Evolutionary conservation across 2,888 invertebrate species (phyloP).

Genomic region (Endotricha flammealis): DNA sequence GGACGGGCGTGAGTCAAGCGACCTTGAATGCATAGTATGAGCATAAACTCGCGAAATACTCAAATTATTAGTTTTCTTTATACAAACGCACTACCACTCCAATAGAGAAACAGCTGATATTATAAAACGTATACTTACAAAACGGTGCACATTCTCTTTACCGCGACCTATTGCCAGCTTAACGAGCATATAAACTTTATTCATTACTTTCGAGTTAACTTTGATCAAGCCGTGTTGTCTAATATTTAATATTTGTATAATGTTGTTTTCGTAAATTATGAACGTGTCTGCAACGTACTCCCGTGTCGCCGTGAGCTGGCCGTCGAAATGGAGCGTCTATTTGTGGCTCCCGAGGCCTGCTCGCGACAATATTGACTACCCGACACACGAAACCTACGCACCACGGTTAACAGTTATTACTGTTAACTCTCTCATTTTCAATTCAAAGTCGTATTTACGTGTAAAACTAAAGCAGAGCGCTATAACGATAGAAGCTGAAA

Average conservation of each 20-base stretch:
- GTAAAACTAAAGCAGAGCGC: conserved; percentile 2
- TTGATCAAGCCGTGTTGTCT: conserved; percentile 5
- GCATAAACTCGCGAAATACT: conserved; percentile 53
- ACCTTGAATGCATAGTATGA: conserved; percentile 54
- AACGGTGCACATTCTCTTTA: not conserved
- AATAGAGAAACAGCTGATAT: conserved; percentile 39
- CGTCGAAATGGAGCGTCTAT: conserved; percentile 74
- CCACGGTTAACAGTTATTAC: conserved; percentile 41
- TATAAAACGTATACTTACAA: too few relatives aligned
- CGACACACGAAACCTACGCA: conserved; percentile 56
- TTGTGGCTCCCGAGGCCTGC: conserved; percentile 73
- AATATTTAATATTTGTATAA: conserved; percentile 9
- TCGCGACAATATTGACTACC: conserved; percentile 68
- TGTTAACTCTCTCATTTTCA: conserved; percentile 16
- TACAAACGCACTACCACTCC: too few relatives aligned
- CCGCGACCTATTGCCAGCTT: not conserved
- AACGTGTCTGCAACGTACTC: conserved; percentile 64
- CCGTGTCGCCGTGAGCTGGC: conserved; percentile 64
- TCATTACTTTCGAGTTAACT: not conserved
- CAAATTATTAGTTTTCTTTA: conserved; percentile 64
- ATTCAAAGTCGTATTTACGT: conserved; percentile 2
- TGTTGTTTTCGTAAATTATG: conserved; percentile 42
- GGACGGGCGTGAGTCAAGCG: conserved; percentile 62
- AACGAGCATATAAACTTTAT: not conserved
- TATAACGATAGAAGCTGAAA: conserved; percentile 1